phyloP scores from a whole-genome alignment of 2,888 invertebrate genomes.

The Encarsia formosa region DNA sequence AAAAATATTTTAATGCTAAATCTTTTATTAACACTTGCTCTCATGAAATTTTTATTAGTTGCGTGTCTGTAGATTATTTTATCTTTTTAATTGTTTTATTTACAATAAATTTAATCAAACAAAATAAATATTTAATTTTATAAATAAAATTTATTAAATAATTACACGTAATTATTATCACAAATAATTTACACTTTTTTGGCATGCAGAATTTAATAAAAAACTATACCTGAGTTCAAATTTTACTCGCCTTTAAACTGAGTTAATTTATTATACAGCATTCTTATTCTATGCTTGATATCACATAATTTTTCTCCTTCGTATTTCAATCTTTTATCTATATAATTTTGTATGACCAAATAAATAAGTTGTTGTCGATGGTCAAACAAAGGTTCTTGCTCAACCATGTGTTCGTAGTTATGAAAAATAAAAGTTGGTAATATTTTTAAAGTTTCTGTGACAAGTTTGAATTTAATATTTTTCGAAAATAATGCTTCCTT shows the following conservation, averaged over 20 bases:
- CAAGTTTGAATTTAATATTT: slow-evolving; percentile 14
- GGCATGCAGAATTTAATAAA: too few relatives aligned
- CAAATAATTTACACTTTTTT: too few relatives aligned
- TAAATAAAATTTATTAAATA: too few relatives aligned
- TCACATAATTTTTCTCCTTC: not conserved
- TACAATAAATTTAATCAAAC: too few relatives aligned
- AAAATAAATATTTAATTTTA: too few relatives aligned
- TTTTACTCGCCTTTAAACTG: not conserved
- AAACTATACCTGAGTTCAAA: too few relatives aligned
- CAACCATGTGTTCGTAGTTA: not conserved
- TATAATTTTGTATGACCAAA: not conserved
- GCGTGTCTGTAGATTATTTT: too few relatives aligned
- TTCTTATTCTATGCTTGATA: not conserved
- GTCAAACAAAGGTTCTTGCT: slow-evolving; percentile 3
- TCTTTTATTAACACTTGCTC: too few relatives aligned
- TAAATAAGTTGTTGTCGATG: not conserved
- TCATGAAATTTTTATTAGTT: too few relatives aligned
- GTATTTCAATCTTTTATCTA: not conserved
- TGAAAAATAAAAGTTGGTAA: slow-evolving; percentile 11
- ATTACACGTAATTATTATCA: too few relatives aligned
- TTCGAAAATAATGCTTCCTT: not conserved
- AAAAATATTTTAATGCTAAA: too few relatives aligned
- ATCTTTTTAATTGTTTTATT: too few relatives aligned
- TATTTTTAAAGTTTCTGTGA: slow-evolving; percentile 16
- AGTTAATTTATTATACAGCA: not conserved